These are phyloP conservation scores for Sminthurides aquaticus DNA, from an alignment of 2,888 invertebrate genomes.

Conservation along the genomic window DNA sequence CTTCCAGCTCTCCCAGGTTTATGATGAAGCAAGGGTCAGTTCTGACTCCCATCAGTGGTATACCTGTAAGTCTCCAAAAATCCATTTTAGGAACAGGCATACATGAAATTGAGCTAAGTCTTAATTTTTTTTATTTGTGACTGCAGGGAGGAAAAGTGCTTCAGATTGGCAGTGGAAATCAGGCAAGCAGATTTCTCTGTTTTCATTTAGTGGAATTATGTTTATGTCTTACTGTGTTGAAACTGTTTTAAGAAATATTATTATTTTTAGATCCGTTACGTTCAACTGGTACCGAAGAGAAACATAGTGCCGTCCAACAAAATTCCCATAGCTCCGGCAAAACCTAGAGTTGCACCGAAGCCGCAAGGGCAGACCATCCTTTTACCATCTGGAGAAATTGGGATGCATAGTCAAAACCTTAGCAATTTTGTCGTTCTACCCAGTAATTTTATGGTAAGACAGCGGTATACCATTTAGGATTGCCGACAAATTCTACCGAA, in stretches of 20 bases:
- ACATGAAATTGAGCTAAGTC: neutral
- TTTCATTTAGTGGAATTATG: too few species aligned
- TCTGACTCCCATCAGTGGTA: slow-evolving; percentile 30
- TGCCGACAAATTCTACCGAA: too few species aligned
- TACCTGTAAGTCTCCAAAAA: slow-evolving; percentile 28
- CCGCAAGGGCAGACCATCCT: slow-evolving; percentile 37
- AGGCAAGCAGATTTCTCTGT: slow-evolving; percentile 12
- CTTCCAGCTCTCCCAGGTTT: slow-evolving; percentile 50
- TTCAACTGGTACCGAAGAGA: slow-evolving; percentile 54
- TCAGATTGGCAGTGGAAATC: slow-evolving; percentile 28
- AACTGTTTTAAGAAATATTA: too few species aligned
- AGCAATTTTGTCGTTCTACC: slow-evolving; percentile 40
- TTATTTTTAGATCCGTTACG: slow-evolving; percentile 60
- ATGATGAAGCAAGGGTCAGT: slow-evolving; percentile 48
- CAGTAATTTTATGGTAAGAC: slow-evolving; percentile 34
- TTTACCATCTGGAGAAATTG: slow-evolving; percentile 32
- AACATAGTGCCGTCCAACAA: slow-evolving; percentile 34
- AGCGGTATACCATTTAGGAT: neutral
- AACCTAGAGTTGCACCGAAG: slow-evolving; percentile 40
- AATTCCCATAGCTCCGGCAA: slow-evolving; percentile 41
- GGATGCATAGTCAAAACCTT: slow-evolving; percentile 29
- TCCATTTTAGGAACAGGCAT: too few species aligned
- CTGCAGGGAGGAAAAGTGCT: slow-evolving; percentile 42
- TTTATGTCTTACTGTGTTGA: too few species aligned
- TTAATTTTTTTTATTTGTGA: slow-evolving; percentile 6